Evolutionary conservation across 2,888 invertebrate species (phyloP).

Genomic region (Baccha elongata): DNA sequence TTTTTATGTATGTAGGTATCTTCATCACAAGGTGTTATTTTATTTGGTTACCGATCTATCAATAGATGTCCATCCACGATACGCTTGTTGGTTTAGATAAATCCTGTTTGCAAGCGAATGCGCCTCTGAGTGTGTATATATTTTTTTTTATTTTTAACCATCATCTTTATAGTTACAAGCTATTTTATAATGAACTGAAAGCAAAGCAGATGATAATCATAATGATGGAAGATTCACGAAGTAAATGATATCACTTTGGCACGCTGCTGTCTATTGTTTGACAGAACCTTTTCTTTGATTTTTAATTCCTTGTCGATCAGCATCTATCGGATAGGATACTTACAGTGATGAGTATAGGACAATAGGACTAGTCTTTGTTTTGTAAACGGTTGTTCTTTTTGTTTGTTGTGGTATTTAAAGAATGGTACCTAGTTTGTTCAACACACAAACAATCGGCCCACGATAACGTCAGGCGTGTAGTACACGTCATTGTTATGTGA

Average conservation of each 20-base stretch:
- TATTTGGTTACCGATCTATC: conserved; percentile 66
- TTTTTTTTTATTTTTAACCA: conserved; percentile 31
- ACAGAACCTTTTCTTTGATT: background rate
- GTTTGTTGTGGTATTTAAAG: conserved; percentile 11
- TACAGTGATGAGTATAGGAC: background rate
- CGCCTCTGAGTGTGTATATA: conserved; percentile 17
- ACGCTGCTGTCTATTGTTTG: conserved; percentile 66
- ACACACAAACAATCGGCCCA: conserved; percentile 4
- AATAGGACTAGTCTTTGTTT: too few species aligned
- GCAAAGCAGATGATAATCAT: conserved; percentile 60
- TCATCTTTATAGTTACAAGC: background rate
- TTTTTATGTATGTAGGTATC: conserved; percentile 33
- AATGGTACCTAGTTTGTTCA: background rate
- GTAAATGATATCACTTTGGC: conserved; percentile 68
- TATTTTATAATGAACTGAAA: conserved; percentile 16
- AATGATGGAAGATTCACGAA: conserved; percentile 35
- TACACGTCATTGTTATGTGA: background rate
- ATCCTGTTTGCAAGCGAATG: conserved; percentile 50
- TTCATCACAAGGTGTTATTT: conserved; percentile 67
- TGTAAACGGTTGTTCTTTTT: background rate
- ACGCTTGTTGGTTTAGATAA: conserved; percentile 18
- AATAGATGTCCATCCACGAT: conserved; percentile 49
- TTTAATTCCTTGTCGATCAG: conserved; percentile 5
- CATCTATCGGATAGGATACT: too few species aligned
- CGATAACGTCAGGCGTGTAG: background rate